phyloP scores from a whole-genome alignment of 2,888 invertebrate genomes.

The Cecidostiba fungosa region DNA sequence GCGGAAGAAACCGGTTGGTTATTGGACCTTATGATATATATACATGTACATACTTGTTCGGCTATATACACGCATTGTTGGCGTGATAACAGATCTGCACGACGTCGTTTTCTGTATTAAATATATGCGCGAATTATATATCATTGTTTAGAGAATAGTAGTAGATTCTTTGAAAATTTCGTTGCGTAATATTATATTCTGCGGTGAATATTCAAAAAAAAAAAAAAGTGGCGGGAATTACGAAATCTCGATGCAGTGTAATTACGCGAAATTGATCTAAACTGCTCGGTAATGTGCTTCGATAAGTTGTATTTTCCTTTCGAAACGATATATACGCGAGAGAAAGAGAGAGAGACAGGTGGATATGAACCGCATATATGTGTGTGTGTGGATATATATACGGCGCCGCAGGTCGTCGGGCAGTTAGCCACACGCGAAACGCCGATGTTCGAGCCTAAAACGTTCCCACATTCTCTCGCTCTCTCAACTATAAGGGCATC shows the following conservation, averaged over 20 bases:
- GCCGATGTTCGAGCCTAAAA: slow-evolving; percentile 58
- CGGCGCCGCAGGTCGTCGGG: slow-evolving; percentile 16
- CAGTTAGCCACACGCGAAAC: slow-evolving; percentile 60
- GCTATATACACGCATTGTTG: not conserved
- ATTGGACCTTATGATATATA: not conserved
- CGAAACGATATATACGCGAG: not conserved
- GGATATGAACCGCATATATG: slow-evolving; percentile 31
- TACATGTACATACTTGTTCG: no score
- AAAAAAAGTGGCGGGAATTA: slow-evolving; percentile 18
- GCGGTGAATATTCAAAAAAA: not conserved
- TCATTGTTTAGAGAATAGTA: no score
- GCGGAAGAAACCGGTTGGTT: slow-evolving; percentile 38
- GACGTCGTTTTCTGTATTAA: no score
- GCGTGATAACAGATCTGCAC: not conserved
- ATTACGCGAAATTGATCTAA: slow-evolving; percentile 57
- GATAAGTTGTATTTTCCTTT: slow-evolving; percentile 55
- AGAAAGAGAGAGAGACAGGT: slow-evolving; percentile 24
- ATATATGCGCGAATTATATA: no score
- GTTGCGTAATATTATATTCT: not conserved
- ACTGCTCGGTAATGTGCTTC: slow-evolving; percentile 49
- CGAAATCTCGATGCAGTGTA: not conserved
- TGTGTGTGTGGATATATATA: not conserved
- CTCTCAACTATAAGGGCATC: not conserved
- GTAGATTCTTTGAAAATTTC: no score
- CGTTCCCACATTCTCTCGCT: slow-evolving; percentile 70